Conservation (phyloP, 2,888 invertebrate genomes). For the Heliconius ethilla region DNA sequence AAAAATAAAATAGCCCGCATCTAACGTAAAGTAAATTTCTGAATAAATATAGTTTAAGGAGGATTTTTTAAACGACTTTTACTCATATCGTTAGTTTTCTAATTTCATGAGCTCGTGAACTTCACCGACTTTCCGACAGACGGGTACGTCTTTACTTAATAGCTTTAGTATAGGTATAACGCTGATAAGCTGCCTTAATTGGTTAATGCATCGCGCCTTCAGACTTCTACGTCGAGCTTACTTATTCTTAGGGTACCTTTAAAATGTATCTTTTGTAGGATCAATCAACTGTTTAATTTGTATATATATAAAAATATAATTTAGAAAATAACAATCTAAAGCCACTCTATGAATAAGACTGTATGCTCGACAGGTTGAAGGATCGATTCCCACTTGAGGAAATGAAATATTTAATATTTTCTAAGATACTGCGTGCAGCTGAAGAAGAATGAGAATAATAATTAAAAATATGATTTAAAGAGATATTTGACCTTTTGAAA, state of each 20-base stretch:
- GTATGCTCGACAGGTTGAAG: too few species aligned
- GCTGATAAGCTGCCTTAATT: slow-evolving; percentile 9
- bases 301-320: too few species aligned
- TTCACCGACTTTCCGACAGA: slow-evolving; percentile 23
- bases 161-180: slow-evolving; percentile 6
- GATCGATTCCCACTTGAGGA: too few species aligned
- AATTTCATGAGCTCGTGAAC: slow-evolving; percentile 30
- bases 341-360: too few species aligned
- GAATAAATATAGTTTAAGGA: slow-evolving; percentile 8
- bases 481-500: too few species aligned
- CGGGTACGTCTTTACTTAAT: slow-evolving; percentile 17
- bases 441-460: too few species aligned
- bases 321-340: too few species aligned
- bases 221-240: neutral
- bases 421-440: too few species aligned
- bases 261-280: neutral
- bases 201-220: slow-evolving; percentile 8
- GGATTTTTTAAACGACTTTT: neutral
- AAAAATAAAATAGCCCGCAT: neutral
- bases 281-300: neutral
- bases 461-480: too few species aligned
- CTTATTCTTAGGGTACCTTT: slow-evolving; percentile 4
- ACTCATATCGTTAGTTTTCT: slow-evolving; percentile 19
- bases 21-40: neutral
- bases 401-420: too few species aligned